Conservation (phyloP, 2,113 vertebrate species). For the Sebastes fasciatus region DNA sequence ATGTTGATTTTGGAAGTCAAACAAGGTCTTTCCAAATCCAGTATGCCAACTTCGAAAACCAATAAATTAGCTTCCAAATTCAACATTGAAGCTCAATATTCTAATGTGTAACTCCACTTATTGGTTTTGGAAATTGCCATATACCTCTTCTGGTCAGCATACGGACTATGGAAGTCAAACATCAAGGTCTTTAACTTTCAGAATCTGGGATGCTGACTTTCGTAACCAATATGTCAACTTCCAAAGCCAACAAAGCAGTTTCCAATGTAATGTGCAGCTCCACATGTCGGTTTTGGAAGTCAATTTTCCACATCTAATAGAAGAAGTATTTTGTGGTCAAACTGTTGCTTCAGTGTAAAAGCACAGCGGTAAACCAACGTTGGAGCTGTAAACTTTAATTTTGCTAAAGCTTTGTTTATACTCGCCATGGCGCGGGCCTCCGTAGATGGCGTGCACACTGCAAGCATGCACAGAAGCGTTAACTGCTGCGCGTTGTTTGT, state of each 20-base stretch:
- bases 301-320: not conserved
- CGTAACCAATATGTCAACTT: not conserved
- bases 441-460: no score
- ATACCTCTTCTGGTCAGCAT: no score
- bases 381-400: not conserved
- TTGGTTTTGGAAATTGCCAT: not conserved
- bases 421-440: no score
- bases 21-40: no score
- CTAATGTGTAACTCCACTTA: no score
- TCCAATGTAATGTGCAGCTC: not conserved
- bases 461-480: no score
- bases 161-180: not conserved
- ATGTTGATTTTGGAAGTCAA: no score
- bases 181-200: not conserved
- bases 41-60: no score
- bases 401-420: no score
- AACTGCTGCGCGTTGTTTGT: no score
- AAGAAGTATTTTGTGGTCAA: not conserved
- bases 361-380: not conserved
- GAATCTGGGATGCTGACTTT: not conserved
- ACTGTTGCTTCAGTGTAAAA: not conserved
- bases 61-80: no score
- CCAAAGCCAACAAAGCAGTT: not conserved
- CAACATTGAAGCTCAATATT: no score
- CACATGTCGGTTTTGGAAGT: not conserved